Evolutionary conservation across 2,797 vertebrate genomes (phyloP), one percentile per base, ranked within the genome.

Genomic region (Buphagus erythrorhynchus): DNA sequence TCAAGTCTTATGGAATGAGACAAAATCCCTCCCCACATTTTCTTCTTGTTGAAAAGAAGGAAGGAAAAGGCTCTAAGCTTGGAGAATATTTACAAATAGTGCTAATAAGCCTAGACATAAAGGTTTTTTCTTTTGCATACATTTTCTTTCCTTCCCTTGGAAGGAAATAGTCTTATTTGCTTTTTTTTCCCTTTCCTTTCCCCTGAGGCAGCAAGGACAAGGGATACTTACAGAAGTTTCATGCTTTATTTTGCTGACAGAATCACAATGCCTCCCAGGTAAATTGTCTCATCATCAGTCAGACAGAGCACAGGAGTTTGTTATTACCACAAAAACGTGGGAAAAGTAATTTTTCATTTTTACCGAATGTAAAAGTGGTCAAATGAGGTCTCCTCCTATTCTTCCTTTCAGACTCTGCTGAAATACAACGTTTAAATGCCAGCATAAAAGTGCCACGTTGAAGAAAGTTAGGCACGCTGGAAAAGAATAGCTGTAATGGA

Each of bases 291-390:
- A 85, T 86, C 74, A 79, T 63, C 86, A 86, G 74, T 74, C 85
- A 76, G 63, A 42, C 45, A 79, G 63, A 73, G 90, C 58, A 72
- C 42, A 74, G 61, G 45, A 77, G 57, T 88, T 92, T 83, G 35
- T 68, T 93, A 93, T 91, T 92, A 91, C 63, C 62, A 75, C 65
- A 90, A 72, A 93, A 92, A 94, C 0, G 6, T 38, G 58, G 25
- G 22, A n/a, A 95, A 94, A 77, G 77, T 68, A 68, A 89, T 89
- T 89, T 92, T 92, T 94, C 61, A 55, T 65, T 95, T 89, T 91
- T 80, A 67, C 35, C 38, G 42, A 93, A 75, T 38, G 35, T 68
- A 83, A 40, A 89, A 87, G 75, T 90, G 68, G 57, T 80, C 46
- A 61, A 74, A 92, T 13, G 18, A 91, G 35, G 57, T 86, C 26